These are phyloP conservation scores for Meganola albula DNA, from an alignment of 2,888 invertebrate genomes.

Conservation along the genomic window DNA sequence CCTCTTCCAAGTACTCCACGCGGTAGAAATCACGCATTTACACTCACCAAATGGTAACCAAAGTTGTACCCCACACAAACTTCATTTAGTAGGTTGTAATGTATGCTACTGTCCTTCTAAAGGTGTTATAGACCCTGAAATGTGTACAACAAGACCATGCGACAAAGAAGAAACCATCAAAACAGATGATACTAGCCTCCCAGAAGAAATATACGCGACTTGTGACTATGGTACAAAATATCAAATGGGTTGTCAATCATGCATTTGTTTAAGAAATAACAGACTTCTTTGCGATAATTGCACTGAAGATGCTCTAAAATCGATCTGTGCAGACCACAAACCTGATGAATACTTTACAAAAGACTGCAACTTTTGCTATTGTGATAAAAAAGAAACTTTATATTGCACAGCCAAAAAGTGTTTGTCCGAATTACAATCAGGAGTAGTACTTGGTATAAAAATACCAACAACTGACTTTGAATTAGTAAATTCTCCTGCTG, in stretches of 20 bases:
- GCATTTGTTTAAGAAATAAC: conserved; percentile 66
- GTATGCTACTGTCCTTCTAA: conserved; percentile 51
- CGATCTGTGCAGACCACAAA: conserved; percentile 26
- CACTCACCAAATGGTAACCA: conserved; percentile 22
- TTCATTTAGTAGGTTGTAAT: conserved; percentile 55
- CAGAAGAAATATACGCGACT: conserved; percentile 45
- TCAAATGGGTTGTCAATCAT: conserved; percentile 70
- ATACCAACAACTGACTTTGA: conserved; percentile 10
- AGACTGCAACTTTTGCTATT: conserved; percentile 75
- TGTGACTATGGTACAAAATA: conserved; percentile 60
- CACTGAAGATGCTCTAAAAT: conserved; percentile 19
- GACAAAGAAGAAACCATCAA: conserved; percentile 20
- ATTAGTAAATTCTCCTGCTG: conserved; percentile 18
- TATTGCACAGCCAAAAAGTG: conserved; percentile 63
- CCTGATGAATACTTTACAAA: conserved; percentile 51
- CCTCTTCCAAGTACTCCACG: conserved; percentile 46
- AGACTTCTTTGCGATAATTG: conserved; percentile 63
- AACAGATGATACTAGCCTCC: conserved; percentile 10
- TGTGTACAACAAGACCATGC: conserved; percentile 50
- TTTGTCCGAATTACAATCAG: conserved; percentile 19
- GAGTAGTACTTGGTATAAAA: conserved; percentile 5
- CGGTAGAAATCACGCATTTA: conserved; percentile 35
- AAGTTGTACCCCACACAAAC: conserved; percentile 40
- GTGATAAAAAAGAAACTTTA: conserved; percentile 54
- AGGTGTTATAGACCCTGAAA: conserved; percentile 34